Base-by-base conservation (phyloP, 2,113 vertebrate species). In the Gymnocephalus cernua region DNA sequence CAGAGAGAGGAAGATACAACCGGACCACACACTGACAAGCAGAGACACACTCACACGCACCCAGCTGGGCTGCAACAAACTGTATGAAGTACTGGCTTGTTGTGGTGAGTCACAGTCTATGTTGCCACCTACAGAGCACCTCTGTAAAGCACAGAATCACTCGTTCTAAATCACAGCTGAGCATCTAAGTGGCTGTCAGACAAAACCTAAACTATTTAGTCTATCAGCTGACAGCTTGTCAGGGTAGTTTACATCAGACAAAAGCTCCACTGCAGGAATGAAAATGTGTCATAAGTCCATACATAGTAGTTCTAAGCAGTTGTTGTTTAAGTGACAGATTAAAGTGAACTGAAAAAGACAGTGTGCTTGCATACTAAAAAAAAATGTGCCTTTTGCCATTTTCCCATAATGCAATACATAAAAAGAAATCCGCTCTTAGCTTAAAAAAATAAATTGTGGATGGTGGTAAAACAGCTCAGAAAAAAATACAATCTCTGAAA, bases 41-140 rank as follows among this genome's bases (percentile, higher is more conserved):
- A 54, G 9, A 0, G 38, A 62, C 3, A 51, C 16, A 27, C 62
- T 13, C 63, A 23, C 62, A 0, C 0, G 44, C 51, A 72, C 0
- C 16, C 53, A 6, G 18, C n/a, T 27, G 25, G 63, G 16, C 59
- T 1, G 1, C 15, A 12, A 16, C 65, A 56, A 47, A 74, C 68
- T 19, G 19, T 7, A 4, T 38, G 75, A 57, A 67, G 64, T 0
- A 0, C n/a, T n/a, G 59, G 54, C 57, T 61, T 47, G 71, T 47
- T 72, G 71, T 64, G 45, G 59, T 74, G 70, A 87, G 65, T 76
- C 74, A 79, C 58, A 86, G 91, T 84, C 86, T 81, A 3, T 84
- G 88, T 86, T 88, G 92, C 90, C 92, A 91, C 90, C 92, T 92
- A 90, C 89, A 91, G 91, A 89, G 88, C 86, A 50, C 16, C 68